Evolutionary conservation across 2,113 vertebrate genomes (phyloP), one percentile per base, ranked within the genome.

Genomic region (Dunckerocampus dactyliophorus): DNA sequence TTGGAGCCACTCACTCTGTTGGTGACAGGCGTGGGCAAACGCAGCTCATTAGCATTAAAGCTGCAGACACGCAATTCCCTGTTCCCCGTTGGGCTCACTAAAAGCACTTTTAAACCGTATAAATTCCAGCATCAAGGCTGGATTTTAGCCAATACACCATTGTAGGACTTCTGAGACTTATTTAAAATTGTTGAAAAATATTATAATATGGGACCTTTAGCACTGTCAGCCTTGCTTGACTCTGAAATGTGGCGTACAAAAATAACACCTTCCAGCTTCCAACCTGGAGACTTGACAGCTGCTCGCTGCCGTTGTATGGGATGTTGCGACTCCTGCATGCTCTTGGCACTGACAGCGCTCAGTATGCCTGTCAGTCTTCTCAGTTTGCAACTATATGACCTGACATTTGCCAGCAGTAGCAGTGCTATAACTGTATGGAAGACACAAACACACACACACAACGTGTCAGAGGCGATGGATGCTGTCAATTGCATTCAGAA

Each of bases 331-430:
- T 63, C 62, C 50, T 65, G 45, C 55, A 14, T 42, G 39, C 12
- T 42, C 65, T 65, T 54, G 65, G 63, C 50, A 73, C 73, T 83
- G 86, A 83, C 84, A 85, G 79, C 65, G 65, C 76, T 69, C 74
- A 56, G 58, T 75, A n/a, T 65, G 64, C 69, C 63, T 79, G 77
- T 86, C 84, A 85, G 60, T 74, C 69, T 59, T 6, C 28, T 56
- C 61, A 17, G 28, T 65, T 42, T 49, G 19, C 42, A 50, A 34
- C 63, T 52, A 12, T 50, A 42, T 65, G 74, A 76, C 79, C 66
- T 85, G 84, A 83, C 70, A 76, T 71, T 70, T 76, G 54, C 17
- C 74, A 73, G 67, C 52, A 28, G 37, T 67, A 46, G 45, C 51
- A 21, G 54, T 34, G 6, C 10, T 22, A 52, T 20, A 22, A 45